Conservation (phyloP, 2,113 vertebrate genomes). For the Egretta garzetta region DNA sequence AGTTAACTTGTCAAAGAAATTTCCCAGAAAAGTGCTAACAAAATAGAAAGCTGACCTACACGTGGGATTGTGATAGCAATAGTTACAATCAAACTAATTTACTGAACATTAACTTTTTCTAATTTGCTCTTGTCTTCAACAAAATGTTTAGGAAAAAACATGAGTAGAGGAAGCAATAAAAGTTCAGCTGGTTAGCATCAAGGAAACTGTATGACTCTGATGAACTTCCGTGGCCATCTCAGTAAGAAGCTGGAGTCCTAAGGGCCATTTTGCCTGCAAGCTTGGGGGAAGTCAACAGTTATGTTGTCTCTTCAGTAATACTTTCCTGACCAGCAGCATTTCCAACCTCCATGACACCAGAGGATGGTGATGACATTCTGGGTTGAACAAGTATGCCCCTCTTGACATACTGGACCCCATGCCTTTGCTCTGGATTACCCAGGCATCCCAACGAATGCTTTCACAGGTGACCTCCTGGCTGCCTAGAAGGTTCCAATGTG, state of each 20-base stretch:
- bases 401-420: not conserved
- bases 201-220: accelerated
- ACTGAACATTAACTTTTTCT: not conserved
- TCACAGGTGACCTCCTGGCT: not conserved
- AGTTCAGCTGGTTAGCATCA: not conserved
- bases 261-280: not conserved
- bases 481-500: not conserved
- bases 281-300: not conserved
- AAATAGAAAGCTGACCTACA: not conserved
- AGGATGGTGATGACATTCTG: not conserved
- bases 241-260: not conserved
- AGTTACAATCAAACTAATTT: not conserved
- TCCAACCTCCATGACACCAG: not conserved
- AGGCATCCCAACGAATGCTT: not conserved
- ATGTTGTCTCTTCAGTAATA: not conserved
- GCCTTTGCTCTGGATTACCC: not conserved
- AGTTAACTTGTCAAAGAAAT: not conserved
- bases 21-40: not conserved
- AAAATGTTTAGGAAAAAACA: not conserved
- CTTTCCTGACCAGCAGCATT: not conserved
- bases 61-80: not conserved
- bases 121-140: not conserved
- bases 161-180: not conserved
- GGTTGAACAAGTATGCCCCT: not conserved
- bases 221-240: not conserved